Percentiles rank a stretch among this genome's conserved stretches.
Evolutionary conservation across 2,113 vertebrate genomes (phyloP).

Genomic region (Stictonetta naevosa): DNA sequence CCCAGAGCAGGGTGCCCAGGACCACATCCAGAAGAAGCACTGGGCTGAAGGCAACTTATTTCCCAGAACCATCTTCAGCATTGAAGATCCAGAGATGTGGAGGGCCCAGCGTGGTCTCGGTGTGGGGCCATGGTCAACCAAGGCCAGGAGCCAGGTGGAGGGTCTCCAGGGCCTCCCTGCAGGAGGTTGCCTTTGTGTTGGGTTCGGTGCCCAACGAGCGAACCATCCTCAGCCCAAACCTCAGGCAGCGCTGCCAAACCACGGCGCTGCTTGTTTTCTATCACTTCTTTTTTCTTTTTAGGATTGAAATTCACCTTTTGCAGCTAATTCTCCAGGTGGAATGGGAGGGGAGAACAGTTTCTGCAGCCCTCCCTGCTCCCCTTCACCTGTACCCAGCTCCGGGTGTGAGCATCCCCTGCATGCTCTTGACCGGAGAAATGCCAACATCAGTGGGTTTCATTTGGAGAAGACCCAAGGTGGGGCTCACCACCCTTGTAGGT

Average conservation of each 20-base stretch:
- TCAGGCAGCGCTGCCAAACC: neutral
- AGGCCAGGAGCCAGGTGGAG: neutral
- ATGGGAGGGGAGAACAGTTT: neutral
- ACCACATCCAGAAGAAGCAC: neutral
- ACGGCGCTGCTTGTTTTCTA: neutral
- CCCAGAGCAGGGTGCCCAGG: neutral
- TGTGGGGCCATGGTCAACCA: fast-evolving
- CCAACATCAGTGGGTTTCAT: fast-evolving
- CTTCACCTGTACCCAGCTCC: neutral
- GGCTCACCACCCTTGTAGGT: neutral
- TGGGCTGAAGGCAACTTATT: neutral
- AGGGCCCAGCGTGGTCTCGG: neutral
- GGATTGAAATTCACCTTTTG: neutral
- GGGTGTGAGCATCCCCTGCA: neutral
- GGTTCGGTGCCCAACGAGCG: neutral
- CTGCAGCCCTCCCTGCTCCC: neutral
- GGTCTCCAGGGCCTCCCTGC: neutral
- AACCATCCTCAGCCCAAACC: neutral
- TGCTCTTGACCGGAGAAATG: neutral
- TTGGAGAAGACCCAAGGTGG: fast-evolving
- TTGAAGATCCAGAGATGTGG: neutral
- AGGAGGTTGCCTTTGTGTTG: neutral
- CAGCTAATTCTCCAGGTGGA: neutral
- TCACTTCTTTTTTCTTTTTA: neutral
- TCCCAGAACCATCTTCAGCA: neutral